Conservation (phyloP, 37 sponge, comb jelly and placozoan species). For the Spongilla lacustris region DNA sequence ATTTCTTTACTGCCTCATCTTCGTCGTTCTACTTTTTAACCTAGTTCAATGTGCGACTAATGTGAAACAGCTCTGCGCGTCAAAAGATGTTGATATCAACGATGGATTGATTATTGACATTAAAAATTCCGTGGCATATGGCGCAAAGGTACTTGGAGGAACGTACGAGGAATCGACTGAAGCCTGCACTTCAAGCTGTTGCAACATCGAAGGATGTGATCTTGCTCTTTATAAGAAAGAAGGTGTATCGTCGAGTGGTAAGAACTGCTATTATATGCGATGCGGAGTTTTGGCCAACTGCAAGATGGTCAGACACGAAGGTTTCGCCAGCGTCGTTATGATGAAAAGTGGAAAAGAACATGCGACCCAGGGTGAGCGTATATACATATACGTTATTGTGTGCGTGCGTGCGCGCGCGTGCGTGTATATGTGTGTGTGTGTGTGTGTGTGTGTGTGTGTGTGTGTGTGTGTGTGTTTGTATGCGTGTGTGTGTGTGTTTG, state of each 20-base stretch:
- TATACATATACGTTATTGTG: neutral
- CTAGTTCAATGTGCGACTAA: neutral
- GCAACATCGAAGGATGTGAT: slow-evolving; percentile 31
- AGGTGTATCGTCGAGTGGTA: slow-evolving; percentile 41
- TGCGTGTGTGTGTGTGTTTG: neutral
- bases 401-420: neutral
- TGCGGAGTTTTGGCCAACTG: slow-evolving; percentile 49
- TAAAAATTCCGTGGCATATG: slow-evolving; percentile 29
- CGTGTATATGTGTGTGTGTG: neutral
- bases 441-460: neutral
- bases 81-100: neutral
- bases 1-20: no score
- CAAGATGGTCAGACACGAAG: slow-evolving; percentile 27
- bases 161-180: neutral
- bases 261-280: slow-evolving; percentile 64
- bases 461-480: neutral
- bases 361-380: neutral
- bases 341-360: neutral
- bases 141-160: slow-evolving; percentile 58
- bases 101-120: slow-evolving; percentile 59
- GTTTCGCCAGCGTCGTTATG: slow-evolving; percentile 24
- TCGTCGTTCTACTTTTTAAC: no score
- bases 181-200: slow-evolving; percentile 38
- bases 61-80: neutral
- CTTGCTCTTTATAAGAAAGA: slow-evolving; percentile 60